Evolutionary conservation across 2,113 vertebrate genomes (phyloP), one percentile per base, ranked within the genome.

Genomic region (Illadopsis cleaveri): DNA sequence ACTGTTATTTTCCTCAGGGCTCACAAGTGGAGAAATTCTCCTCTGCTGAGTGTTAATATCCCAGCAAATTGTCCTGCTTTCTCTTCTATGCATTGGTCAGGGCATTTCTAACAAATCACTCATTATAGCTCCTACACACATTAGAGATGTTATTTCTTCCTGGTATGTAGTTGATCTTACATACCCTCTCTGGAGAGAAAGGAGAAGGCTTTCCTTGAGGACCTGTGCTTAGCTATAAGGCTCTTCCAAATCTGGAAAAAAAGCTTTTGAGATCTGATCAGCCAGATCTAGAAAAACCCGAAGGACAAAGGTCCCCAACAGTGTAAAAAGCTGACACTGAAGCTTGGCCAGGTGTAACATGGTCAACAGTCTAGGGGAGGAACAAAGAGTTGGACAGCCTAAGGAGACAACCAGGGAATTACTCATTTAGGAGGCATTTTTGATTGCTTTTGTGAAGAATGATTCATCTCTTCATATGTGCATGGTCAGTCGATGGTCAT

Each of bases 381-480:
- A 94, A 87, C 78, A 96, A 96, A 93, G 57, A 21, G 42, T 18
- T 85, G 84, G 42, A 68, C 50, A 76, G 76, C 45, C 68, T 78
- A 42, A 87, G 73, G 76, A 85, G 73, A 61, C 10, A 91, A 65
- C 31, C 45, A 84, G 73, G 53, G 61, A 89, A 71, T 85, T 87
- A 71, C 33, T 96, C 66, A 89, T 68, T 96, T 53, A 82, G 27
- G 44, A 68, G 48, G 65, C 86, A 89, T 71, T 85, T 89, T 90
- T 61, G 31, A 79, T 38, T 79, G 83, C 81, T 91, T 94, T 87
- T 85, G 78, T 93, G 66, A 79, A 85, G 78, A 27, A 80, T 90
- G 89, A 95, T 82, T 94, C 77, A 94, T 53, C 89, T 87, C 47
- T 85, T 89, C 82, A 42, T 87, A 84, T 76, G 40, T 45, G 38